Conservation (phyloP, 2,113 vertebrate species). For the Tetrax tetrax region DNA sequence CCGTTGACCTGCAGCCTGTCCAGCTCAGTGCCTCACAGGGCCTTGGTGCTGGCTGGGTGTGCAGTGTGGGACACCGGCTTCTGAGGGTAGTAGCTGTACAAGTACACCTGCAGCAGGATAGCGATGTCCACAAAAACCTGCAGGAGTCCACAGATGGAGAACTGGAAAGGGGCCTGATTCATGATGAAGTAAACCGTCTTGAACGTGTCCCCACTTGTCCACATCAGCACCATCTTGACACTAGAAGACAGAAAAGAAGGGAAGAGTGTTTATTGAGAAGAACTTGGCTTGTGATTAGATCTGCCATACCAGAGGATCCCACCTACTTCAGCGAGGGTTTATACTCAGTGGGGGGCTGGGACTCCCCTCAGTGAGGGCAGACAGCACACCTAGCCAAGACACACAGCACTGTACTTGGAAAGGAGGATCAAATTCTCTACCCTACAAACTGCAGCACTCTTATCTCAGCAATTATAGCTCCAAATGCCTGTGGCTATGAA, state of each 20-base stretch:
- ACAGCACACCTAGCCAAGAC: fast-evolving
- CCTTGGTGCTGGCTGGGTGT: conserved; percentile 90
- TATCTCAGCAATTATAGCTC: not conserved
- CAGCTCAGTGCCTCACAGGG: conserved; percentile 77
- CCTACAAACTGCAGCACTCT: not conserved
- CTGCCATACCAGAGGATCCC: not conserved
- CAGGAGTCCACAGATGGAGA: conserved; percentile 92
- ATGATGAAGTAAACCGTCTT: conserved; percentile 96
- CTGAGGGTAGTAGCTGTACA: conserved; percentile 87
- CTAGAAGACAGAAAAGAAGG: conserved; percentile 64
- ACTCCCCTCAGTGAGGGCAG: not conserved
- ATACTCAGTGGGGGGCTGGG: not conserved
- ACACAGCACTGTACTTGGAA: not conserved
- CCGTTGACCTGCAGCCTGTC: not conserved
- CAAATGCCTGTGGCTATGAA: not conserved
- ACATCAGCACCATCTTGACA: conserved; percentile 99
- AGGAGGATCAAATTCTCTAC: not conserved
- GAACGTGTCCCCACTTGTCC: conserved; percentile 96
- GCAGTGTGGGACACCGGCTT: conserved; percentile 83
- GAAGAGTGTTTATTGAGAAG: not conserved
- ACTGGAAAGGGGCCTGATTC: conserved; percentile 93
- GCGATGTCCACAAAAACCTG: conserved; percentile 92
- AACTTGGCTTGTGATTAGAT: not conserved
- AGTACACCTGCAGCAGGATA: conserved; percentile 92
- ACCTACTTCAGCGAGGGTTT: not conserved